Conservation (phyloP, 2,888 invertebrate species). For the Acanthosepion lycidas region DNA sequence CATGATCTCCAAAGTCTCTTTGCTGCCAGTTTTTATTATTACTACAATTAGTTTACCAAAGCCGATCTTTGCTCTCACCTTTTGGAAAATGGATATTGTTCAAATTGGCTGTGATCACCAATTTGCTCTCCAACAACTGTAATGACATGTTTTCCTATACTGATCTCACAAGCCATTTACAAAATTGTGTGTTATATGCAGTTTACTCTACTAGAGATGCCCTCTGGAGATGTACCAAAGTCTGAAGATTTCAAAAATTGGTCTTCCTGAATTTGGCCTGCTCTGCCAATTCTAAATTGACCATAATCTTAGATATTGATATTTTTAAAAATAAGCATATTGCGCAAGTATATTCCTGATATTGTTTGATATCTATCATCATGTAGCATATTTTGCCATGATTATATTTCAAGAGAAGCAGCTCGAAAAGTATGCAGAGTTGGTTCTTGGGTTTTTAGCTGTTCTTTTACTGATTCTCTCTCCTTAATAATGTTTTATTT, state of each 20-base stretch:
- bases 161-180: not conserved
- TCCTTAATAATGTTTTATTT: no score
- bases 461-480: no score
- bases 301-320: not conserved
- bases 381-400: not conserved
- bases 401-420: not conserved
- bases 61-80: not conserved
- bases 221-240: not conserved
- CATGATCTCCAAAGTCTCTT: not conserved
- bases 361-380: not conserved
- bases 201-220: not conserved
- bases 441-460: no score
- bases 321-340: not conserved
- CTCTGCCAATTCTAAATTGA: slow-evolving; percentile 9
- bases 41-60: not conserved
- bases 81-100: not conserved
- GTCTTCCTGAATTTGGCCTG: not conserved
- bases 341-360: not conserved
- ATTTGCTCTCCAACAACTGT: not conserved
- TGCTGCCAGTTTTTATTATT: not conserved
- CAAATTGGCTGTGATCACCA: not conserved
- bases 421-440: not conserved
- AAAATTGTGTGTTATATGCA: not conserved
- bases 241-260: not conserved
- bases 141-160: not conserved